Evolutionary conservation across 2,888 invertebrate genomes (phyloP).

Genomic region (Chrysolina oricalcia): DNA sequence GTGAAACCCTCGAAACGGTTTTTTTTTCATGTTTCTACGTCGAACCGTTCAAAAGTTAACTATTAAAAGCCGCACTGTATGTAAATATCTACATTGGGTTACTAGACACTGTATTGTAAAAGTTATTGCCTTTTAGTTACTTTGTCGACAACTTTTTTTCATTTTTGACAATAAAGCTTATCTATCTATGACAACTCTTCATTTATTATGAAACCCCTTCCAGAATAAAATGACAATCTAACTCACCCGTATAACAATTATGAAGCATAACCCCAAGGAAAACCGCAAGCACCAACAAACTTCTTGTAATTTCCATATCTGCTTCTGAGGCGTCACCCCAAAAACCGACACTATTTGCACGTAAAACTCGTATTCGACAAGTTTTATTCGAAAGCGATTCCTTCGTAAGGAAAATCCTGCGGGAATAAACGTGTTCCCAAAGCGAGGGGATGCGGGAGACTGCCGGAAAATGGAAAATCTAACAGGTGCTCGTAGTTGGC

Average conservation of each 20-base stretch:
- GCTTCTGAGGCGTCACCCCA: slow-evolving; percentile 25
- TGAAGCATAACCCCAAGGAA: slow-evolving; percentile 38
- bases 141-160: too few species aligned
- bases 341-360: slow-evolving; percentile 16
- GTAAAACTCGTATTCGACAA: not conserved
- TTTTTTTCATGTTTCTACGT: too few species aligned
- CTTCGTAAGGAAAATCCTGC: slow-evolving; percentile 23
- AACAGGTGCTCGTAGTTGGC: slow-evolving; percentile 55
- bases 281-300: slow-evolving; percentile 35
- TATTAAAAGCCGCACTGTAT: too few species aligned
- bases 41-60: too few species aligned
- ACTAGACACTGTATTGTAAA: too few species aligned
- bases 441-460: slow-evolving; percentile 53
- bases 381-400: slow-evolving; percentile 22
- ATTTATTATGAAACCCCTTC: not conserved
- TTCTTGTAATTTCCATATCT: slow-evolving; percentile 34
- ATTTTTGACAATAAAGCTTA: too few species aligned
- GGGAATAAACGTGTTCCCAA: slow-evolving; percentile 37
- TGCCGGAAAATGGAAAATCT: slow-evolving; percentile 57
- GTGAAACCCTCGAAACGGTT: too few species aligned
- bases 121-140: too few species aligned
- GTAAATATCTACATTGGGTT: too few species aligned
- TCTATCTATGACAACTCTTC: not conserved
- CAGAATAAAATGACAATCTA: not conserved
- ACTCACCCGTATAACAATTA: slow-evolving; percentile 44